phyloP scores from a whole-genome alignment of 2,888 invertebrate genomes.

The Cryptus armator region DNA sequence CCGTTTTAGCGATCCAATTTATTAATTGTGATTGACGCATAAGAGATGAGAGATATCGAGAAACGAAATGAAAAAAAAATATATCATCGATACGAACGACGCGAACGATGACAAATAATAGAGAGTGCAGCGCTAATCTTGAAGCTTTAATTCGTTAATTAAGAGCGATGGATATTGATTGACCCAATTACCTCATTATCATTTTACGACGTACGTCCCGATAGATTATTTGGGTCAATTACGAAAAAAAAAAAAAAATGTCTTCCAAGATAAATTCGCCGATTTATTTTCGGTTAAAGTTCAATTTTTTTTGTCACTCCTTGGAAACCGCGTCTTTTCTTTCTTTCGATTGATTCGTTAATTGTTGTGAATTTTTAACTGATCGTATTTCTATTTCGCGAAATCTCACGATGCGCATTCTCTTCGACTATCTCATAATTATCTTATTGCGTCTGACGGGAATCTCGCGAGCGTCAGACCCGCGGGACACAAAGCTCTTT shows the following conservation, averaged over 20 bases:
- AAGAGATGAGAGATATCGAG: conserved; percentile 1
- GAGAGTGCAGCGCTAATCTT: background rate
- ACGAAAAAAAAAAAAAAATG: background rate
- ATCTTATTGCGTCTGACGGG: conserved; percentile 66
- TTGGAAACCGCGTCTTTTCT: background rate
- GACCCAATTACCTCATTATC: background rate
- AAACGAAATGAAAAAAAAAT: conserved; percentile 14
- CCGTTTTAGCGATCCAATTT: conserved; percentile 37
- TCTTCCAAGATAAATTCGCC: background rate
- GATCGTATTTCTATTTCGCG: background rate
- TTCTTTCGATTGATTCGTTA: background rate
- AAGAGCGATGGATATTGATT: background rate
- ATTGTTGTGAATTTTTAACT: background rate
- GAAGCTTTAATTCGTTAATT: conserved; percentile 23
- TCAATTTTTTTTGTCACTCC: background rate
- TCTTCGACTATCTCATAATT: conserved; percentile 66
- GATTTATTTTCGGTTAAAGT: background rate
- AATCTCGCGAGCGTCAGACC: conserved; percentile 23
- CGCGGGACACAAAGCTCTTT: background rate
- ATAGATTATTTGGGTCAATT: background rate
- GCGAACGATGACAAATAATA: conserved; percentile 20
- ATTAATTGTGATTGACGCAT: conserved; percentile 49
- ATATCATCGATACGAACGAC: background rate
- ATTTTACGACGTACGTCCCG: background rate
- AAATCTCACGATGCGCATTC: no score